These are phyloP conservation scores for Ceratosolen fusciceps DNA, from an alignment of 1,140 invertebrate species.

Conservation along the genomic window DNA sequence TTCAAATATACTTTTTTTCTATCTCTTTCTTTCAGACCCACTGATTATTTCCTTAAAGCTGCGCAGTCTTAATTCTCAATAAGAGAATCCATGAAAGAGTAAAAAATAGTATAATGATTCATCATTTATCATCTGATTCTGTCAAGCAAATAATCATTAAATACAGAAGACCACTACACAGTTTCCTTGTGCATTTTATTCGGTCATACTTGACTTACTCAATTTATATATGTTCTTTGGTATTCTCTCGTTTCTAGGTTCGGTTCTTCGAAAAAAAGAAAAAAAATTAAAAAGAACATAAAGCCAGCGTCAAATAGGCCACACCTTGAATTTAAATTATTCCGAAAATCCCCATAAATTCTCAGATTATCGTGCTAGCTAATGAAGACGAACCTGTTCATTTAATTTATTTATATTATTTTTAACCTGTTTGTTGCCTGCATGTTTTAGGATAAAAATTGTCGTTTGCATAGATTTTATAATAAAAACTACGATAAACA, in stretches of 20 bases:
- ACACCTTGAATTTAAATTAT: constrained; percentile 47
- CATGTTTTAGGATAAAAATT: constrained; percentile 22
- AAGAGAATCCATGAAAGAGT: not conserved
- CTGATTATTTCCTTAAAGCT: not conserved
- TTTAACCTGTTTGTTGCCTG: constrained; percentile 5
- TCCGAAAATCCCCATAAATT: constrained; percentile 48
- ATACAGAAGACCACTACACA: not conserved
- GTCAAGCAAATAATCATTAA: constrained; percentile 46
- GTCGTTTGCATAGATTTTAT: constrained; percentile 29
- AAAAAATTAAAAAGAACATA: too few species aligned
- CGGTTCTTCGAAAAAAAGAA: constrained; percentile 5
- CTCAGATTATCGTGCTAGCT: constrained; percentile 37
- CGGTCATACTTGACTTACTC: not conserved
- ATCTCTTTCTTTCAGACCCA: not conserved
- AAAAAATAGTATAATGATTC: constrained; percentile 10
- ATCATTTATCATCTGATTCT: constrained; percentile 42
- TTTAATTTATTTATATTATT: constrained; percentile 12
- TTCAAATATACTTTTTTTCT: not conserved
- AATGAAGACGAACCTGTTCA: constrained; percentile 21
- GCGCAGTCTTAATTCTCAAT: constrained; percentile 8
- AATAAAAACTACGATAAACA: constrained; percentile 28
- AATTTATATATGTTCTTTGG: constrained; percentile 1
- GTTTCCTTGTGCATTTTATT: not conserved
- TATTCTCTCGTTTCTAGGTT: not conserved
- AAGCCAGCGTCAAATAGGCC: constrained; percentile 19